Evolutionary conservation across 2,888 invertebrate genomes (phyloP).

Genomic region (Andricus quercusramuli): DNA sequence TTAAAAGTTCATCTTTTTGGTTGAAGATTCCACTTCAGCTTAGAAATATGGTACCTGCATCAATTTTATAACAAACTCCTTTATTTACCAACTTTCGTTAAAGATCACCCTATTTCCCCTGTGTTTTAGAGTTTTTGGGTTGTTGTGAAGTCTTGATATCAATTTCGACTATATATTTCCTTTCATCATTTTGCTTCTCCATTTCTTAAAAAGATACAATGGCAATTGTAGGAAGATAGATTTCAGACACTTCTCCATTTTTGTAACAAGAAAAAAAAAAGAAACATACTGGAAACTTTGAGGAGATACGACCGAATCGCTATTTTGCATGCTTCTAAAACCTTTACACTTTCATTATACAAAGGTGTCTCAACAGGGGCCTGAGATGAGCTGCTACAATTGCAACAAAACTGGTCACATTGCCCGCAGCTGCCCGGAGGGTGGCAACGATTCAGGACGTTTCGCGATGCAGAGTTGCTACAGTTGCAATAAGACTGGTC

Average conservation of each 20-base stretch:
- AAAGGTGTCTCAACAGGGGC: conserved; percentile 63
- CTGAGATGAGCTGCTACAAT: conserved; percentile 90
- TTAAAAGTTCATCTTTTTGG: too few relatives aligned
- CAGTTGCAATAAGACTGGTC: conserved; percentile 86
- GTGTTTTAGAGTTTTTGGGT: too few relatives aligned
- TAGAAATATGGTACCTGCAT: too few relatives aligned
- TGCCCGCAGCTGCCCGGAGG: conserved; percentile 91
- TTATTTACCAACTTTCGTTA: too few relatives aligned
- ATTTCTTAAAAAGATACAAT: not conserved
- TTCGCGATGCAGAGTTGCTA: conserved; percentile 80
- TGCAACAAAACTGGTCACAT: conserved; percentile 97
- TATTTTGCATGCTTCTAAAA: conserved; percentile 8
- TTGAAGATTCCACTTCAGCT: too few relatives aligned
- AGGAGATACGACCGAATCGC: not conserved
- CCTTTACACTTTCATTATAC: conserved; percentile 25
- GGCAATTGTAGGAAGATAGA: not conserved
- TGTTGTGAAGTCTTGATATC: too few relatives aligned
- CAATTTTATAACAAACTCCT: too few relatives aligned
- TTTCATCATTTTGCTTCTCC: too few relatives aligned
- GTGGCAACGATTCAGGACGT: conserved; percentile 80
- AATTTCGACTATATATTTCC: too few relatives aligned
- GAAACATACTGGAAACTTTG: not conserved
- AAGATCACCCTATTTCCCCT: too few relatives aligned
- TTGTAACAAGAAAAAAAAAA: not conserved
- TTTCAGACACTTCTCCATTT: not conserved